Base-by-base conservation (phyloP, 2,888 invertebrate species). In the Chrysopilus asiliformis region DNA sequence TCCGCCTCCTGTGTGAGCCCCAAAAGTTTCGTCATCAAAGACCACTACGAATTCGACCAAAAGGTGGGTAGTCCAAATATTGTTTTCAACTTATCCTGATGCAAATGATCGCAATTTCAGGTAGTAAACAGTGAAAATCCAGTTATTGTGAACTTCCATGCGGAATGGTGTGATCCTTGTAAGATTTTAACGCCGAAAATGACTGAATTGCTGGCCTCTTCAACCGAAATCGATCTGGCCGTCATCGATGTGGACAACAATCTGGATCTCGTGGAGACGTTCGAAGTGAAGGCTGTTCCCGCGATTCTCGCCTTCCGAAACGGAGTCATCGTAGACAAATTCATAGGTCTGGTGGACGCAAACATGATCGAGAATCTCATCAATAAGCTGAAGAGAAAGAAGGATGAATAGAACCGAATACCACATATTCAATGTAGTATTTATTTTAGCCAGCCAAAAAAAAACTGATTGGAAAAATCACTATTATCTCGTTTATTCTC, bases 101-200 rank as follows among this genome's bases (percentile, higher is more conserved):
- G n/a, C n/a, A n/a, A n/a, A n/a, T n/a, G n/a, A n/a, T n/a, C n/a
- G n/a, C n/a, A n/a, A n/a, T n/a, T 37, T 17, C 53, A 71, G 72
- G 76, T 86, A 34, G 81, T 87, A 74, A 82, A 85, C 57, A 84
- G 80, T 48, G 72, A 75, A 24, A 77, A 78, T 50, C 82, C 86
- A 19, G 86, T 87, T n/a, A 83, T 87, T 57, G 85, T 87, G 1
- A 87, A 86, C 57, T 87, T 87, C 55, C 87, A 87, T 53, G 87
- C 87, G 0, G 85, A 87, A 47, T 87, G 87, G 87, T 87, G 87
- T 53, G 85, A 85, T 59, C 86, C 87, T 0, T 87, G 87, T 59
- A 84, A 84, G 61, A 81, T 85, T 50, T 67, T 87, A 10, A 86
- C 86, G 1, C 86, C 86, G 2, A 82, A 83, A 60, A 71, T 87